Percentiles rank a stretch among this genome's conserved stretches.
Conservation (phyloP, 2,113 vertebrate genomes). For the Stegastes partitus region DNA sequence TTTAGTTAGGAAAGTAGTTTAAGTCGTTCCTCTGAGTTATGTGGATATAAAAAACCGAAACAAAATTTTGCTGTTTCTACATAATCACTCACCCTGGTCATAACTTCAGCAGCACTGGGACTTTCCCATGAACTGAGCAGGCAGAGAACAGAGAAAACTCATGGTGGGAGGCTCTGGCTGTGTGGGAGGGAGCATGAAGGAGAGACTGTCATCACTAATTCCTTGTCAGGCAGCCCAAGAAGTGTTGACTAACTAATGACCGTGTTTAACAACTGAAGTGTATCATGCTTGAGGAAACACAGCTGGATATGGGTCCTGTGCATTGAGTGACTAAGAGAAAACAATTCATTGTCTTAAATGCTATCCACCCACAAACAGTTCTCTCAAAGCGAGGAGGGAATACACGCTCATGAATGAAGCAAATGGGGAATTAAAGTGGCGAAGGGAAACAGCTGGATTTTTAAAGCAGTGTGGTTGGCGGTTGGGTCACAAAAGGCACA, state of each 20-base stretch:
- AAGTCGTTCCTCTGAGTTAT: conserved; percentile 18
- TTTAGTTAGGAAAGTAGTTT: conserved; percentile 29
- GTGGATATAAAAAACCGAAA: conserved; percentile 36
- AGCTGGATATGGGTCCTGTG: conserved; percentile 86
- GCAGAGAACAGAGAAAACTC: conserved; percentile 65
- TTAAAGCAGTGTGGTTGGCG: conserved; percentile 76
- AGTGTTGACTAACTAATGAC: conserved; percentile 85
- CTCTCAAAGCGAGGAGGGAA: conserved; percentile 81
- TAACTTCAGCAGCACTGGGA: conserved; percentile 68
- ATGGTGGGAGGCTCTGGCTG: conserved; percentile 84
- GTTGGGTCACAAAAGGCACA: conserved; percentile 62
- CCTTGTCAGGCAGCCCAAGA: conserved; percentile 81
- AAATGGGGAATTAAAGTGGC: conserved; percentile 66
- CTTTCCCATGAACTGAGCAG: conserved; percentile 77
- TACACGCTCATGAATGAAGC: conserved; percentile 62
- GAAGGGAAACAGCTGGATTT: conserved; percentile 92
- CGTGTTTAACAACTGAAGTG: conserved; percentile 83
- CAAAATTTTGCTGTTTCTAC: conserved; percentile 39
- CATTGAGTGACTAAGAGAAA: conserved; percentile 83
- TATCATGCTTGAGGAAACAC: conserved; percentile 83
- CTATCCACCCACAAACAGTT: conserved; percentile 81
- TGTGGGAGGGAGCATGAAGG: conserved; percentile 78
- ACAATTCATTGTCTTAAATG: conserved; percentile 85
- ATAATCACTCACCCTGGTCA: conserved; percentile 70
- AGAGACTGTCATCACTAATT: conserved; percentile 83